Conservation (phyloP, 2,888 invertebrate species). For the Ophion ventricosus region DNA sequence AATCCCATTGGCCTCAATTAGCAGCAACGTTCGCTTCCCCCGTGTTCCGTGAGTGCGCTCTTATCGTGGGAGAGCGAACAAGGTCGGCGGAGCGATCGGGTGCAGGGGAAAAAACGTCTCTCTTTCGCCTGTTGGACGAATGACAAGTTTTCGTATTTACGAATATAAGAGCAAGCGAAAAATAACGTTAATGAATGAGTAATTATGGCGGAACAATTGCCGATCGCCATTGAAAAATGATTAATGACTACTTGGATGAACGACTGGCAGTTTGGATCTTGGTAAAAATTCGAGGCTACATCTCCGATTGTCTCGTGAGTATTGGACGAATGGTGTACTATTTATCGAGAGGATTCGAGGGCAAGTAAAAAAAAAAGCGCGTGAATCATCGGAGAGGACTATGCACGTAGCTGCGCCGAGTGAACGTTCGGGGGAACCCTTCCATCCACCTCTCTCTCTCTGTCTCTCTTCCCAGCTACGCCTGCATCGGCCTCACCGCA, state of each 20-base stretch:
- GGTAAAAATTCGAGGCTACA: conserved; percentile 12
- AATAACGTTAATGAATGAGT: not conserved
- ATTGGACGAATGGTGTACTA: conserved; percentile 24
- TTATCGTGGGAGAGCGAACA: conserved; percentile 65
- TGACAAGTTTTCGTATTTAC: too few relatives aligned
- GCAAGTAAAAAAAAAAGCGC: conserved; percentile 36
- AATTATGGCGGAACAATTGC: not conserved
- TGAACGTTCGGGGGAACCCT: conserved; percentile 52
- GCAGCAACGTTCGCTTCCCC: conserved; percentile 39
- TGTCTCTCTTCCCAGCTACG: conserved; percentile 46
- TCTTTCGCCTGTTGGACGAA: not conserved
- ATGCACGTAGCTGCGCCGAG: conserved; percentile 44
- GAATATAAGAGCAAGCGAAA: too few relatives aligned
- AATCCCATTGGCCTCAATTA: conserved; percentile 70
- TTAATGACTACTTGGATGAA: too few relatives aligned
- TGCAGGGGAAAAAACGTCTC: conserved; percentile 11
- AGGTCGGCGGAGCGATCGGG: conserved; percentile 44
- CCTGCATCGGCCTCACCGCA: conserved; percentile 65
- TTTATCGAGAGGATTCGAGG: conserved; percentile 54
- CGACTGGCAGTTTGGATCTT: not conserved
- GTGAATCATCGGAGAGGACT: conserved; percentile 55
- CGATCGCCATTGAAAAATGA: not conserved
- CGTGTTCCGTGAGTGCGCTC: conserved; percentile 35
- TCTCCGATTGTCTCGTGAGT: conserved; percentile 26
- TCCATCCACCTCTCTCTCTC: conserved; percentile 42